phyloP scores from a whole-genome alignment of 2,113 vertebrate genomes.

The Epinephelus lanceolatus region DNA sequence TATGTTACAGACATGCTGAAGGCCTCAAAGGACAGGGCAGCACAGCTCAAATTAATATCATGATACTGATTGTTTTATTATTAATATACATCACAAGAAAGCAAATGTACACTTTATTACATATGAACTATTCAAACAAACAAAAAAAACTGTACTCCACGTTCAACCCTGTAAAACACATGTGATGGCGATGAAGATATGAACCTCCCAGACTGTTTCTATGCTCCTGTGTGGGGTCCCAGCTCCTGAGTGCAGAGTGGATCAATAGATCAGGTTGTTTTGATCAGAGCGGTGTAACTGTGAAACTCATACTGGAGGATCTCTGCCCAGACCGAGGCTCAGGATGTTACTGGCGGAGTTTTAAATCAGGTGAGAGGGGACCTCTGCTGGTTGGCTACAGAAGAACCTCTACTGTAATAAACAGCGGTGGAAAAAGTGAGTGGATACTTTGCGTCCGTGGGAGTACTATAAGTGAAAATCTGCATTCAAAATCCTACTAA shows the following conservation, averaged over 20 bases:
- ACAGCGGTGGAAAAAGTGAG: not conserved
- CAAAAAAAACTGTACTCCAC: not conserved
- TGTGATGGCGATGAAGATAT: not conserved
- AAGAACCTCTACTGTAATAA: not conserved
- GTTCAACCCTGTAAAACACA: not conserved
- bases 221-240: not conserved
- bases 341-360: not conserved
- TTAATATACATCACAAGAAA: not conserved
- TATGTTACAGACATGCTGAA: not conserved
- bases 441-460: not conserved
- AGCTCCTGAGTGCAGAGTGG: constrained; percentile 17
- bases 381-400: constrained; percentile 7
- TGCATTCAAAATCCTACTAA: not conserved
- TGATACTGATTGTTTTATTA: not conserved
- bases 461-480: not conserved
- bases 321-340: not conserved
- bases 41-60: not conserved
- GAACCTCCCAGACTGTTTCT: not conserved
- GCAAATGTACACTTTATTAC: not conserved
- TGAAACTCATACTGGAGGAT: not conserved
- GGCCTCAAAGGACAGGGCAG: not conserved
- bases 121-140: not conserved
- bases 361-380: not conserved
- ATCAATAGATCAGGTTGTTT: constrained; percentile 59
- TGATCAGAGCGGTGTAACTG: constrained; percentile 8